Percentiles rank a stretch among this genome's conserved stretches.
Conservation (phyloP, 2,888 invertebrate genomes). For the Helleia helle region DNA sequence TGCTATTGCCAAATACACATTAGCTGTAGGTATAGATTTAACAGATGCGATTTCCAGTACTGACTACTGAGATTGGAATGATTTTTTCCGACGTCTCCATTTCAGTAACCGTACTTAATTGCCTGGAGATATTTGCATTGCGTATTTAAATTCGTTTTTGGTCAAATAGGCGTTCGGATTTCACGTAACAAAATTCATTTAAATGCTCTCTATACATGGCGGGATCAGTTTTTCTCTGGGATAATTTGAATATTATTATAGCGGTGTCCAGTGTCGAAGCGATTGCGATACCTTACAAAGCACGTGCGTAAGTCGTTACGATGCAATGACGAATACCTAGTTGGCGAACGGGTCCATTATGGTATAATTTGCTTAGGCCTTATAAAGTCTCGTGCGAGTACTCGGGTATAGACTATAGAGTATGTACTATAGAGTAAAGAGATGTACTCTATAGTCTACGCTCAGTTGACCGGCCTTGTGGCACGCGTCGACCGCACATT, state of each 20-base stretch:
- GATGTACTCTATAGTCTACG: constrained; percentile 15
- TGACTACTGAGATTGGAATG: neutral
- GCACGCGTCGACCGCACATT: constrained; percentile 57
- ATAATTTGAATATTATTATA: constrained; percentile 55
- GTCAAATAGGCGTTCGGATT: constrained; percentile 34
- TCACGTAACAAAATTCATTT: constrained; percentile 43
- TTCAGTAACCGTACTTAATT: constrained; percentile 19
- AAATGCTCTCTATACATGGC: constrained; percentile 43
- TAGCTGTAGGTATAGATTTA: no score
- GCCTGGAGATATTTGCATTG: constrained; percentile 15
- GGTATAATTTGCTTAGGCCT: constrained; percentile 7
- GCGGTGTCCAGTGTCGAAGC: constrained; percentile 49
- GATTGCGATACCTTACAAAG: constrained; percentile 38
- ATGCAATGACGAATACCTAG: constrained; percentile 45
- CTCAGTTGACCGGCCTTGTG: constrained; percentile 62
- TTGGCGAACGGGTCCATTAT: constrained; percentile 18
- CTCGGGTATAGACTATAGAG: constrained; percentile 26
- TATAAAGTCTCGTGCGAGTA: constrained; percentile 35
- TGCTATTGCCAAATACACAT: no score
- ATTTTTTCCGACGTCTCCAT: constrained; percentile 4
- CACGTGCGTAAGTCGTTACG: constrained; percentile 41
- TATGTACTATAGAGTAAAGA: neutral
- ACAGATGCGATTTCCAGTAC: neutral
- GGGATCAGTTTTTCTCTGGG: constrained; percentile 35
- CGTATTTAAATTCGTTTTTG: constrained; percentile 19